Percentiles rank a stretch among this genome's conserved stretches.
phyloP scores from a whole-genome alignment of 2,797 vertebrate genomes.

The Poliocrania exsul region DNA sequence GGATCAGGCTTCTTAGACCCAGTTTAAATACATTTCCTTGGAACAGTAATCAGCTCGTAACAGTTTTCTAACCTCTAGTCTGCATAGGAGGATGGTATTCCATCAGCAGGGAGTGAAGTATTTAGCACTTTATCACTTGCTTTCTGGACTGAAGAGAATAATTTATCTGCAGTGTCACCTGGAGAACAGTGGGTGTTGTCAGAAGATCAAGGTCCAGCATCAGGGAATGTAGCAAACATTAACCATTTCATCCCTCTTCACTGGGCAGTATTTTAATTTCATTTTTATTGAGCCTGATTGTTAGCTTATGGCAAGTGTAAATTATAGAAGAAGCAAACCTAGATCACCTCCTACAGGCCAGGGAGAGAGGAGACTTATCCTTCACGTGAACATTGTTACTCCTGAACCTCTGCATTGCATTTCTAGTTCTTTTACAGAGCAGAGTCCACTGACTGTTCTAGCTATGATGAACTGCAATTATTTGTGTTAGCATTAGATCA shows the following conservation, averaged over 20 bases:
- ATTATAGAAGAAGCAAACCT: not conserved
- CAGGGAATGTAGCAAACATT: constrained; percentile 61
- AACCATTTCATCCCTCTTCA: constrained; percentile 42
- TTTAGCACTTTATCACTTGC: constrained; percentile 50
- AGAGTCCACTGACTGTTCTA: not conserved
- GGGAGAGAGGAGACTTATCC: not conserved
- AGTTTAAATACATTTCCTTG: not conserved
- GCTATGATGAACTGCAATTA: not conserved
- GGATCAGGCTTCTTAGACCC: not conserved
- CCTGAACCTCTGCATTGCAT: not conserved
- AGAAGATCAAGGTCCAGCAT: constrained; percentile 68
- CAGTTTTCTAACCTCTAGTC: constrained; percentile 7
- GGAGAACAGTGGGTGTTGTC: not conserved
- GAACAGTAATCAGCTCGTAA: not conserved
- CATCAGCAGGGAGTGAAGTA: not conserved
- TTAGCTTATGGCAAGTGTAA: constrained; percentile 15
- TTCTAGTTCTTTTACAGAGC: not conserved
- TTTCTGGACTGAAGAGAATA: constrained; percentile 33
- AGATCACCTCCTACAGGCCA: constrained; percentile 41
- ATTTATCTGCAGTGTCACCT: constrained; percentile 46
- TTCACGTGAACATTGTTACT: not conserved
- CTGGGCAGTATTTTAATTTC: constrained; percentile 6
- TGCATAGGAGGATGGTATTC: not conserved
- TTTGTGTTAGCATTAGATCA: not conserved
- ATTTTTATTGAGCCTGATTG: constrained; percentile 34